Evolutionary conservation across 2,113 vertebrate genomes (phyloP).

Genomic region (Zingel zingel): DNA sequence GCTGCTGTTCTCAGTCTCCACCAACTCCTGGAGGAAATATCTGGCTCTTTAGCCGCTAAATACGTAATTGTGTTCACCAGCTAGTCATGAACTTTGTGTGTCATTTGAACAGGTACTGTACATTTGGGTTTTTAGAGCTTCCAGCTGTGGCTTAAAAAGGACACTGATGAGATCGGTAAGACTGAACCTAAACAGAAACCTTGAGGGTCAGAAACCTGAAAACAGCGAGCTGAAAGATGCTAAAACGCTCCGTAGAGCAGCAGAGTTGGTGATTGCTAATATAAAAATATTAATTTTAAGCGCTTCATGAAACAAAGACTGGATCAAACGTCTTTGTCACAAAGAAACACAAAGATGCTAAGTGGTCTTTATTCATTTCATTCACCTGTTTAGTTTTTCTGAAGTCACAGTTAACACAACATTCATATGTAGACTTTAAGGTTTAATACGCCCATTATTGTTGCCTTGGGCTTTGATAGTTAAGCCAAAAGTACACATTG

Average conservation of each 20-base stretch:
- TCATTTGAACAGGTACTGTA: background rate
- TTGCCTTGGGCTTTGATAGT: background rate
- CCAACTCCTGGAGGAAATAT: background rate
- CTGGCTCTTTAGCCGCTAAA: background rate
- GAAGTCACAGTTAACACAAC: background rate
- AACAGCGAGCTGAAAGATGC: background rate
- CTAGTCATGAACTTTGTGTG: background rate
- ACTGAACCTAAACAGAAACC: background rate
- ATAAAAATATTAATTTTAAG: background rate
- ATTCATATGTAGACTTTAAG: background rate
- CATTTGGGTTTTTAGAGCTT: background rate
- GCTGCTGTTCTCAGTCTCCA: background rate
- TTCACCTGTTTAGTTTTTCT: background rate
- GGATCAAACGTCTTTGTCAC: background rate
- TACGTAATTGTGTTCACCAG: background rate
- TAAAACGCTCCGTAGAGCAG: background rate
- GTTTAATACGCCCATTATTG: background rate
- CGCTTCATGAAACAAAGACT: background rate
- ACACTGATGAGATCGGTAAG: too few relatives aligned
- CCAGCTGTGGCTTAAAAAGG: too few relatives aligned
- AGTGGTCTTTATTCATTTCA: background rate
- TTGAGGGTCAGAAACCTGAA: background rate
- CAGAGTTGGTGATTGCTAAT: background rate
- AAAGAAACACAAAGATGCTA: background rate
- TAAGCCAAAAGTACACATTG: background rate